These are phyloP conservation scores for Hyposmocoma kahamanoa DNA, from an alignment of 1,140 invertebrate genomes.

Conservation along the genomic window DNA sequence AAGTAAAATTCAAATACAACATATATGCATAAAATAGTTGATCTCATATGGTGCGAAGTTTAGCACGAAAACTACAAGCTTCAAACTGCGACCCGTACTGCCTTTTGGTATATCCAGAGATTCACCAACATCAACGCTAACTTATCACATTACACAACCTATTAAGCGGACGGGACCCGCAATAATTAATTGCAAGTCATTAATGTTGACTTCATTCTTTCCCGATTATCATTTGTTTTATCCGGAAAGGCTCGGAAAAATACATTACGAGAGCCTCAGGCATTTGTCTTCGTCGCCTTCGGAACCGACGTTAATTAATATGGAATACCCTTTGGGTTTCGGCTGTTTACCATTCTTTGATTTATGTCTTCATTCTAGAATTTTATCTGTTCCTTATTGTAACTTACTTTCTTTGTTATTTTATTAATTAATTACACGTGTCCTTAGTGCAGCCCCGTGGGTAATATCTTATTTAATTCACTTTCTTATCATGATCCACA, in stretches of 20 bases:
- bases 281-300: conserved; percentile 69
- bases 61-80: too few relatives aligned
- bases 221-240: conserved; percentile 71
- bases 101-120: too few relatives aligned
- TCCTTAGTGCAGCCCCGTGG: too few relatives aligned
- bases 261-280: conserved; percentile 59
- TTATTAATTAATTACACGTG: too few relatives aligned
- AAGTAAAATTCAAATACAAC: too few relatives aligned
- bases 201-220: conserved; percentile 70
- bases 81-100: too few relatives aligned
- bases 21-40: too few relatives aligned
- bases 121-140: background rate
- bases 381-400: conserved; percentile 34
- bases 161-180: conserved; percentile 10
- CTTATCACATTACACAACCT: conserved; percentile 12
- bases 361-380: conserved; percentile 54
- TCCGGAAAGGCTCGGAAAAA: conserved; percentile 62
- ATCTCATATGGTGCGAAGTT: too few relatives aligned
- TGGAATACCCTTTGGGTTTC: conserved; percentile 66
- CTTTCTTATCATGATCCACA: too few relatives aligned
- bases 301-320: conserved; percentile 66
- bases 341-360: conserved; percentile 57
- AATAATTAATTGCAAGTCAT: conserved; percentile 62
- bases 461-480: too few relatives aligned
- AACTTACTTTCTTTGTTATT: too few relatives aligned